phyloP scores from a whole-genome alignment of 2,797 vertebrate species.

The Sparidentex hasta region DNA sequence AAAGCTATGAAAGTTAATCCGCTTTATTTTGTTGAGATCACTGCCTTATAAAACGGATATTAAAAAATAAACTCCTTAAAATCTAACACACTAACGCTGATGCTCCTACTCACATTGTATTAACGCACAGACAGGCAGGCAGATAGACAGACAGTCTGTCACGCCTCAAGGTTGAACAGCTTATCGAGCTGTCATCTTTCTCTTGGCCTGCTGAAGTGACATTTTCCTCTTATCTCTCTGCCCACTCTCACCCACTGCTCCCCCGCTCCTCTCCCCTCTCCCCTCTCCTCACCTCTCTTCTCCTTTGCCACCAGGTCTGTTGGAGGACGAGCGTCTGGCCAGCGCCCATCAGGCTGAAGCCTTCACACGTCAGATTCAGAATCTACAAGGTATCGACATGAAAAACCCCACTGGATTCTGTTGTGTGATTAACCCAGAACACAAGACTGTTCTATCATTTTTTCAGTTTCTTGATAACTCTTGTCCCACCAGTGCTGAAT shows the following conservation, averaged over 20 bases:
- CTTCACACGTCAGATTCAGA: constrained; percentile 93
- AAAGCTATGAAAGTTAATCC: background rate
- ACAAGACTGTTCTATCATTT: background rate
- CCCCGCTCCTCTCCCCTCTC: background rate
- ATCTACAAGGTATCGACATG: constrained; percentile 88
- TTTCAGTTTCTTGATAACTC: background rate
- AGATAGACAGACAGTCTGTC: constrained; percentile 27
- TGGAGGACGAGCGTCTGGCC: constrained; percentile 92
- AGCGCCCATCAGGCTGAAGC: constrained; percentile 93
- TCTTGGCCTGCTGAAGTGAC: constrained; percentile 48
- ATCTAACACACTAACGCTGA: background rate
- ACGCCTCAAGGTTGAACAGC: constrained; percentile 61
- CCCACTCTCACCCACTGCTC: constrained; percentile 2
- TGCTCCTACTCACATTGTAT: constrained; percentile 9
- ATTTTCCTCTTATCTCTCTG: constrained; percentile 60
- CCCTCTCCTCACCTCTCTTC: background rate
- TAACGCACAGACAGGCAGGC: background rate
- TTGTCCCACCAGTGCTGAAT: constrained; percentile 14
- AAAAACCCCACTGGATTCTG: background rate
- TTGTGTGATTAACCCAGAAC: background rate
- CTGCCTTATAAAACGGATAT: background rate
- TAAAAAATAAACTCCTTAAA: background rate
- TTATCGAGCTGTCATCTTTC: constrained; percentile 69
- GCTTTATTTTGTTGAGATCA: background rate
- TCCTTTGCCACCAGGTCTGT: constrained; percentile 82